Percentiles rank a stretch among this genome's conserved stretches.
Evolutionary conservation across 2,797 vertebrate genomes (phyloP).

Genomic region (Nyctibius grandis): DNA sequence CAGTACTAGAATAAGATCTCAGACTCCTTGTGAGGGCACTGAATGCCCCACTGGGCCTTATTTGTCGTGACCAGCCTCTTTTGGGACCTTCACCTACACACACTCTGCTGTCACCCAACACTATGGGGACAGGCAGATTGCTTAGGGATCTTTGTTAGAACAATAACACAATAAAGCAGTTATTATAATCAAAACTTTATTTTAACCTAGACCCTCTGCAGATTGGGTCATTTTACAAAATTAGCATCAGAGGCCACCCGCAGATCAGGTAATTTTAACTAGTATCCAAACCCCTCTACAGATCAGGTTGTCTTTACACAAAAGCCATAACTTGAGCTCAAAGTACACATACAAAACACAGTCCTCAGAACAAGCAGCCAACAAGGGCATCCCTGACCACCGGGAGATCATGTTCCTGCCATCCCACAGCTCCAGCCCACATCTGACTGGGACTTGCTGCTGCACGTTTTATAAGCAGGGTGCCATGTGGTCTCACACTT

Average conservation of each 20-base stretch:
- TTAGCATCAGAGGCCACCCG: neutral
- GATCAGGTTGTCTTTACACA: neutral
- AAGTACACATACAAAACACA: neutral
- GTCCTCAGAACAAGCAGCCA: neutral
- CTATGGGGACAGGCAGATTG: neutral
- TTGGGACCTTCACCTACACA: neutral
- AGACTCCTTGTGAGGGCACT: neutral
- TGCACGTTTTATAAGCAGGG: neutral
- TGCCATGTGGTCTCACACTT: fast-evolving
- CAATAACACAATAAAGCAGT: neutral
- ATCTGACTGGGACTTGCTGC: neutral
- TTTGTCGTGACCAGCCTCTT: neutral
- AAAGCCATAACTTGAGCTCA: neutral
- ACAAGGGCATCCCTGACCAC: neutral
- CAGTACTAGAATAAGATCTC: neutral
- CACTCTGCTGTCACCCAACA: neutral
- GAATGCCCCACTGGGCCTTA: neutral
- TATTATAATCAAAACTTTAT: neutral
- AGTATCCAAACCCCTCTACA: neutral
- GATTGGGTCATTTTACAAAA: neutral
- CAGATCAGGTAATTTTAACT: neutral
- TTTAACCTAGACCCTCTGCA: neutral
- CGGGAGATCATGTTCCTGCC: fast-evolving
- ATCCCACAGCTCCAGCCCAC: neutral
- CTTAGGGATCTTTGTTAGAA: neutral